Evolutionary conservation across 2,888 invertebrate species (phyloP).

Genomic region (Alloscopus bannaensis): DNA sequence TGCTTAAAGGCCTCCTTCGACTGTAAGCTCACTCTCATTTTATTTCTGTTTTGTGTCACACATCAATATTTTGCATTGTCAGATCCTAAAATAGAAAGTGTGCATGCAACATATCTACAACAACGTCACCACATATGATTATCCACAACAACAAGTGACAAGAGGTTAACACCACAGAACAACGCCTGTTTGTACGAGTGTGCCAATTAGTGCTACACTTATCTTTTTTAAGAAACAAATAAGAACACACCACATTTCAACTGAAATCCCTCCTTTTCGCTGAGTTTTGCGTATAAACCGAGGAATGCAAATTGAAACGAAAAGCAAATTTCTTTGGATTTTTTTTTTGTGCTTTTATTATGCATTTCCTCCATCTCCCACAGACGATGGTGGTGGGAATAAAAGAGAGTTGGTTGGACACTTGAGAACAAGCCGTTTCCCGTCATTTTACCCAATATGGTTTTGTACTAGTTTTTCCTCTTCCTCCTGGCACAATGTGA

Average conservation of each 20-base stretch:
- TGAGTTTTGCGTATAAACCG: no score
- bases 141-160: no score
- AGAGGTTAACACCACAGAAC: no score
- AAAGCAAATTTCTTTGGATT: background rate
- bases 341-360: background rate
- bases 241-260: no score
- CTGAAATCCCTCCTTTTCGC: no score
- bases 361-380: background rate
- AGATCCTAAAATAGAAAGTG: conserved; percentile 17
- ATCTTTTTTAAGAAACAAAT: no score
- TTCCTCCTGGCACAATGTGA: conserved; percentile 57
- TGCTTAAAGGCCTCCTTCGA: no score
- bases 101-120: background rate
- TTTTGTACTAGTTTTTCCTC: conserved; percentile 57
- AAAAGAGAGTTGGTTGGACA: conserved; percentile 8
- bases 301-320: no score
- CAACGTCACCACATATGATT: background rate
- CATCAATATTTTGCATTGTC: conserved; percentile 2
- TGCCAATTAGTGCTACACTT: no score
- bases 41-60: no score
- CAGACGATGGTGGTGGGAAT: background rate
- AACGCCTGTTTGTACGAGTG: no score
- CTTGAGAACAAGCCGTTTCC: conserved; percentile 15
- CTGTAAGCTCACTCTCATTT: no score
- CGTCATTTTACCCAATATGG: conserved; percentile 60